phyloP scores from a whole-genome alignment of 2,888 invertebrate species.

The Ormyrus thymus region DNA sequence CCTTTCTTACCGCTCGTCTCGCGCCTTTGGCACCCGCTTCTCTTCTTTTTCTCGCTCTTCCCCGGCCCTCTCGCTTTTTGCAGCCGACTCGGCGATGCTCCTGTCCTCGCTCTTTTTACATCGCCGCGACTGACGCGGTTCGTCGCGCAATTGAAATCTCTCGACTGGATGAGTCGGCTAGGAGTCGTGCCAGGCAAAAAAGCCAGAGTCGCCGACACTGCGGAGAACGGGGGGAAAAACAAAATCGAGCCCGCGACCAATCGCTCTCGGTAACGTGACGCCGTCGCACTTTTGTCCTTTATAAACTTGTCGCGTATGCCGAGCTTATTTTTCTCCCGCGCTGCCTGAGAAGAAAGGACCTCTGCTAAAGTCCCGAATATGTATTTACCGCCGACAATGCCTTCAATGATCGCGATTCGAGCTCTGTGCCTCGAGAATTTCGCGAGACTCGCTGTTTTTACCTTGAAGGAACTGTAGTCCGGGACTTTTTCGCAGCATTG shows the following conservation, averaged over 20 bases:
- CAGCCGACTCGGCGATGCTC: too few species aligned
- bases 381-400: too few species aligned
- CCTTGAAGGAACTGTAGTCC: too few species aligned
- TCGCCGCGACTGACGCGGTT: conserved; percentile 42
- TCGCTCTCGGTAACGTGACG: conserved; percentile 42
- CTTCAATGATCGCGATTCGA: too few species aligned
- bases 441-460: too few species aligned
- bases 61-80: too few species aligned
- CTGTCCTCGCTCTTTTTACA: not conserved
- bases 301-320: conserved; percentile 46
- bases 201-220: conserved; percentile 49
- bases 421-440: too few species aligned
- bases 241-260: conserved; percentile 49
- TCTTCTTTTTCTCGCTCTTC: conserved; percentile 9
- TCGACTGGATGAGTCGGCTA: conserved; percentile 26
- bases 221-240: conserved; percentile 39
- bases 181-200: not conserved
- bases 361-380: not conserved
- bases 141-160: conserved; percentile 49
- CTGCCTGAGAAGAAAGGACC: not conserved
- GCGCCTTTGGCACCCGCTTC: conserved; percentile 24
- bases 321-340: conserved; percentile 21
- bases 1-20: conserved; percentile 37
- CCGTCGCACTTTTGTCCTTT: conserved; percentile 49
- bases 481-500: too few species aligned